Base-by-base conservation (phyloP, 2,113 vertebrate genomes). In the Elephantulus edwardii region DNA sequence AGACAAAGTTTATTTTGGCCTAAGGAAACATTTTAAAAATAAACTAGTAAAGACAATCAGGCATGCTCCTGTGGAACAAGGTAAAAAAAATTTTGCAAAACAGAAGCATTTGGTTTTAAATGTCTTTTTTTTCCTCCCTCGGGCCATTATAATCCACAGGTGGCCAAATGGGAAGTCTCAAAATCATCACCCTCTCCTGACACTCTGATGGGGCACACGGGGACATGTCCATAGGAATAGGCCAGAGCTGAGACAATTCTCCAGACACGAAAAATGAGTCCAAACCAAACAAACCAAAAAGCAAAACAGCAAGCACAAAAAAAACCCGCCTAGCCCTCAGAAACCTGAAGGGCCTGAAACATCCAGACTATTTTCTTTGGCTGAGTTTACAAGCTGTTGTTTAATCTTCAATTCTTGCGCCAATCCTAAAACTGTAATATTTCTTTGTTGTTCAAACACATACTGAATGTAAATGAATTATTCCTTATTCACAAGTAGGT, bases 11-110 rank as follows among this genome's bases (percentile, higher is more conserved):
- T 77, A 42, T 72, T 91, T 80, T 83, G 70, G 28, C 50, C 68
- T 70, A 92, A 68, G 66, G 4, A n/a, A 80, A 85, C 30, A 54
- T 35, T 33, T 88, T 88, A 84, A 54, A 35, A 89, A 95, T 81
- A 68, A 86, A 75, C 48, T 44, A 86, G 50, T 68, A 86, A 86
- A 94, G 84, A 54, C 56, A 92, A 80, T 75, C 84, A 62, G 83
- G 46, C 52, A 77, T 33, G 16, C 1, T 30, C 56, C 83, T 54
- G 14, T 11, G 26, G 40, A 50, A 88, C 19, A 17, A 6, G 16
- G 33, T 62, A 14, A 83, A 91, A 42, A 72, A 91, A 91, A 70
- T 35, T 8, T n/a, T 44, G 52, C 10, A 42, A 77, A 84, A 89
- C 30, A 92, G 46, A 87, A 80, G 56, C 44, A 91, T 35, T 14